Evolutionary conservation across 1,140 invertebrate genomes (phyloP).

Genomic region (Coenobita brevimanus): DNA sequence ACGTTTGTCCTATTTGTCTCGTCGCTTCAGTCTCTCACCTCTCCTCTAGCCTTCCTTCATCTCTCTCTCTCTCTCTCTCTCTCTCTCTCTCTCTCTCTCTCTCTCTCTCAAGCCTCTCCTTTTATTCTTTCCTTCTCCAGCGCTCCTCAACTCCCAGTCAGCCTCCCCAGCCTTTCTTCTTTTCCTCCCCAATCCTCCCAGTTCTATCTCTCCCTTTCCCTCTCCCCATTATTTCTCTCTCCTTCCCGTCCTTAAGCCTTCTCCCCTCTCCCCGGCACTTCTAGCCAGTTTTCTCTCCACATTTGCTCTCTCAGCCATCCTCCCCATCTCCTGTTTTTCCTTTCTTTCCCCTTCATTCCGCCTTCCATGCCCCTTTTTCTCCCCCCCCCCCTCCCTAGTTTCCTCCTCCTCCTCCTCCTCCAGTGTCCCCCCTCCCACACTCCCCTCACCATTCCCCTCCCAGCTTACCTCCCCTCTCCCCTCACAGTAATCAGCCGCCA

Average conservation of each 20-base stretch:
- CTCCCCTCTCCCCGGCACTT: not conserved
- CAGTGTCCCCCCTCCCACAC: not conserved
- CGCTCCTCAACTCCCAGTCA: too few relatives aligned
- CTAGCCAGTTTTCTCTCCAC: not conserved
- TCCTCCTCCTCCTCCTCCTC: not conserved
- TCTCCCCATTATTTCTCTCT: not conserved
- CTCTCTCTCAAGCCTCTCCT: too few relatives aligned
- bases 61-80: not conserved
- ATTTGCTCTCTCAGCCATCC: not conserved
- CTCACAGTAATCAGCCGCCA: slow-evolving; percentile 31
- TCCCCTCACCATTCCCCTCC: not conserved
- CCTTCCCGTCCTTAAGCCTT: not conserved
- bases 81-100: too few relatives aligned
- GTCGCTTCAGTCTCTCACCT: too few relatives aligned
- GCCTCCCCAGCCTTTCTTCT: too few relatives aligned
- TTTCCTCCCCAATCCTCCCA: too few relatives aligned
- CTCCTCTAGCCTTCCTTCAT: too few relatives aligned
- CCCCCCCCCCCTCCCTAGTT: not conserved
- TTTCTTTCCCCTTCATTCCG: not conserved
- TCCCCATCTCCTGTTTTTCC: too few relatives aligned
- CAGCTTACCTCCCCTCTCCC: not conserved
- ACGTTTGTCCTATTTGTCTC: too few relatives aligned
- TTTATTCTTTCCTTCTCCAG: too few relatives aligned
- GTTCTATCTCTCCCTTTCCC: not conserved
- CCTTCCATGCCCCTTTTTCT: not conserved